Percentiles rank a stretch among this genome's conserved stretches.
Evolutionary conservation across 2,888 invertebrate genomes (phyloP).

Genomic region (Ophioninae sp.): DNA sequence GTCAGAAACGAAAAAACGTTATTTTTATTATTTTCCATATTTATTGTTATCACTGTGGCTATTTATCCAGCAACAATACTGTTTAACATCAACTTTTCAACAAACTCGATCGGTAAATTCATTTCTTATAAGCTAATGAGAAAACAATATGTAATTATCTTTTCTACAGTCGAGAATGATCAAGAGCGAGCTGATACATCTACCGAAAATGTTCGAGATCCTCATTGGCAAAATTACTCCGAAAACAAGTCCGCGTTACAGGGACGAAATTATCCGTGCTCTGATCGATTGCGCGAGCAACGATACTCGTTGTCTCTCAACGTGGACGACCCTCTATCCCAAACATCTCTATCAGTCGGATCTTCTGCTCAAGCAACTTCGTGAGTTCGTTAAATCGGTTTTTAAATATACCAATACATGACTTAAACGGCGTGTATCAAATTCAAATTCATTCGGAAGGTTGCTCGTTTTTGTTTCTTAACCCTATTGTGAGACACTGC

Average conservation of each 20-base stretch:
- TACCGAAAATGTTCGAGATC: slow-evolving; percentile 83
- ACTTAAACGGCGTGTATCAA: too few species aligned
- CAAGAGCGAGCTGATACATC: slow-evolving; percentile 78
- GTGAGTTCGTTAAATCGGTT: slow-evolving; percentile 67
- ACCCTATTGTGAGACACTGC: too few species aligned
- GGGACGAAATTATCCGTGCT: slow-evolving; percentile 84
- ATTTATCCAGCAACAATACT: too few species aligned
- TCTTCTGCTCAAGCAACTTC: slow-evolving; percentile 83
- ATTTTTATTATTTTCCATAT: too few species aligned
- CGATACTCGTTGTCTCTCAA: slow-evolving; percentile 85
- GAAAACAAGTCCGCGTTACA: slow-evolving; percentile 82
- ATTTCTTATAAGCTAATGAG: too few species aligned
- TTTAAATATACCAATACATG: too few species aligned
- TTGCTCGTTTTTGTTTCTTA: neutral
- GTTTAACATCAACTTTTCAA: too few species aligned
- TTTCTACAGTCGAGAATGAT: slow-evolving; percentile 74
- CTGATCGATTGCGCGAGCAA: slow-evolving; percentile 84
- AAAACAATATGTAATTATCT: slow-evolving; percentile 53
- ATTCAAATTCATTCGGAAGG: too few species aligned
- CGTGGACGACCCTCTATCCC: slow-evolving; percentile 87
- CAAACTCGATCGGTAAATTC: too few species aligned
- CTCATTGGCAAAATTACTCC: slow-evolving; percentile 85
- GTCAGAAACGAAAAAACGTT: too few species aligned
- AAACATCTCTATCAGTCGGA: slow-evolving; percentile 87
- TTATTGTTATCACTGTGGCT: too few species aligned